Evolutionary conservation across 2,797 vertebrate species (phyloP), one percentile per base, ranked within the genome.

Genomic region (Intellagama lesueurii): DNA sequence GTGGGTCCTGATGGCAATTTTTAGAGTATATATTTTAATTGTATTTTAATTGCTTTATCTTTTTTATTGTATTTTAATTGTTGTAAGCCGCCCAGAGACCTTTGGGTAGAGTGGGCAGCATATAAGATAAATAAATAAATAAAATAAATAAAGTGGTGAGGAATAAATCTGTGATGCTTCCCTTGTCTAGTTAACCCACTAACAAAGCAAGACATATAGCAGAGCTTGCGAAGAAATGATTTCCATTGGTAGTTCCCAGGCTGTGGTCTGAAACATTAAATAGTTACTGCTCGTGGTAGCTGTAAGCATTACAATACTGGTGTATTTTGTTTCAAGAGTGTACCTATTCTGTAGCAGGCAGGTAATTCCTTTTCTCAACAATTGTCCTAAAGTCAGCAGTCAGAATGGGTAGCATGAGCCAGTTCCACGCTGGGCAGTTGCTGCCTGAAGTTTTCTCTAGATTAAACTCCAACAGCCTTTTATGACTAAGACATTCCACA

Each of bases 131-230:
- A n/a, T n/a, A n/a, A n/a, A n/a, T n/a, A n/a, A n/a, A n/a, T n/a
- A n/a, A n/a, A n/a, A n/a, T n/a, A n/a, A n/a, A n/a, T n/a, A n/a
- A n/a, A 72, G 12, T 30, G 49, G 30, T 72, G 73, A 90, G 47
- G 90, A 93, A 91, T 0, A 32, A 72, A 16, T 4, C 14, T 85
- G 17, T 75, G 83, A 88, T 35, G 70, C 84, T 87, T 87, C 79
- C 77, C 32, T 90, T 88, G 69, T 60, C 49, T 87, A 91, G 66
- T 86, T 88, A 69, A 91, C 60, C 81, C 77, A 26, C 69, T 86
- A 69, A 72, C 90, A 92, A 85, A 40, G 76, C 56, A 88, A 77
- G 86, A 60, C 49, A 30, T 28, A n/a, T 32, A 32, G 32, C 35
- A 66, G 68, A 69, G 73, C 81, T 87, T 82, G 68, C 76, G 76